A percentile compares a stretch with the other conserved stretches of the same genome.
These are phyloP conservation scores for Aleiodes alternator DNA, from an alignment of 2,888 invertebrate genomes.

Conservation along the genomic window DNA sequence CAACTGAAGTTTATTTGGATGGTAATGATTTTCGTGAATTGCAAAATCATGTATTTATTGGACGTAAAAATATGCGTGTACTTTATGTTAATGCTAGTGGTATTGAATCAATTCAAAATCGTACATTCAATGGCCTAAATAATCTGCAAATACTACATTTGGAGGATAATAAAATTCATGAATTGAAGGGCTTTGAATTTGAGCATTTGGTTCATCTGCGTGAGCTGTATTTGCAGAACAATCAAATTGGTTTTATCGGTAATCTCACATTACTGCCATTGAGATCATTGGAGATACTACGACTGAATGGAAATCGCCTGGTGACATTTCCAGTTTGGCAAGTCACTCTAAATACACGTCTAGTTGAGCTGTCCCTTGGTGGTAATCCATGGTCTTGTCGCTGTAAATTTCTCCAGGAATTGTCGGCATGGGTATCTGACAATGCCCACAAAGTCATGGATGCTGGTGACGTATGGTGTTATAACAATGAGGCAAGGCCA, in stretches of 20 bases:
- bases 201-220: conserved; percentile 86
- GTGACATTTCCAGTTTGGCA: conserved; percentile 89
- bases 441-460: conserved; percentile 88
- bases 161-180: conserved; percentile 88
- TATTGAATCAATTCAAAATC: conserved; percentile 90
- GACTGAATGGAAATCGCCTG: conserved; percentile 90
- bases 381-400: conserved; percentile 94
- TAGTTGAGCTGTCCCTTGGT: conserved; percentile 86
- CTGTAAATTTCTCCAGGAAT: conserved; percentile 90
- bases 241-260: conserved; percentile 86
- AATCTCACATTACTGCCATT: conserved; percentile 88
- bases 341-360: conserved; percentile 79
- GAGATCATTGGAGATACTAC: conserved; percentile 86
- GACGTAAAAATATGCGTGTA: conserved; percentile 90
- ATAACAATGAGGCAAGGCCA: conserved; percentile 84
- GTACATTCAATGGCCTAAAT: conserved; percentile 91
- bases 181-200: conserved; percentile 90
- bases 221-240: conserved; percentile 91
- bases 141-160: conserved; percentile 88
- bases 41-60: conserved; percentile 92
- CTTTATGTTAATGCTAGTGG: conserved; percentile 91
- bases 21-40: conserved; percentile 91
- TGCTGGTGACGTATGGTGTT: conserved; percentile 87
- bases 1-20: conserved; percentile 94
- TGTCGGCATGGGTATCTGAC: conserved; percentile 88